Base-by-base conservation (phyloP, 2,797 vertebrate species). In the Sciurus vulgaris region DNA sequence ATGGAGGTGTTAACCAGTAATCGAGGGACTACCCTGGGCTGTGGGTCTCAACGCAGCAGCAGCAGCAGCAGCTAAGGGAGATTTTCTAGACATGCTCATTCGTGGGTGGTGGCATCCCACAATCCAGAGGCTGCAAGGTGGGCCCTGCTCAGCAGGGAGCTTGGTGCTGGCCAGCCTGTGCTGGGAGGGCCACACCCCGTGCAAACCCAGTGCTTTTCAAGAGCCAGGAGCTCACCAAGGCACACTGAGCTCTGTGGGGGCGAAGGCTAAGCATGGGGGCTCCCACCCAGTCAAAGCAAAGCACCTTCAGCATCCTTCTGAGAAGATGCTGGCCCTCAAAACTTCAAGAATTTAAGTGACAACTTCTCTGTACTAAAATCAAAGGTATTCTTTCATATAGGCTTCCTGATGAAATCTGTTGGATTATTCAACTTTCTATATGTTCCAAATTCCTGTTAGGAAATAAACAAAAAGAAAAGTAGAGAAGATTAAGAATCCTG, bases 361-460 rank as follows among this genome's bases (percentile, higher is more conserved):
- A 72, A 49, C n/a, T 41, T 20, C n/a, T 51, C 67, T 24, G 9
- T 7, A 24, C 38, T 44, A 56, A 63, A 41, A 26, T 24, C 6
- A 8, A 78, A n/a, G 6, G 56, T 14, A 28, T 2, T n/a, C 33
- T 10, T 14, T 51, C n/a, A 18, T 4, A 1, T 24, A 12, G 1
- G 30, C 67, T 28, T 44, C 54, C 28, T 28, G 44, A 61, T 22
- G 61, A 0, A 12, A 51, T 18, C 0, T 73, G 51, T 67, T n/a
- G 3, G 12, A 28, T 74, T n/a, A 65, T 3, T 38, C 56, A 54
- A 65, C 56, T 74, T n/a, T 63, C 35, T 24, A 14, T 4, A n/a
- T 18, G 17, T 49, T 28, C 77, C n/a, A 44, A 70, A 35, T 22
- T 74, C 35, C 47, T 30, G 47, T 4, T 11, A 1, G 14, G n/a